Conservation (phyloP, 2,888 invertebrate genomes). For the Ochropleura plecta region DNA sequence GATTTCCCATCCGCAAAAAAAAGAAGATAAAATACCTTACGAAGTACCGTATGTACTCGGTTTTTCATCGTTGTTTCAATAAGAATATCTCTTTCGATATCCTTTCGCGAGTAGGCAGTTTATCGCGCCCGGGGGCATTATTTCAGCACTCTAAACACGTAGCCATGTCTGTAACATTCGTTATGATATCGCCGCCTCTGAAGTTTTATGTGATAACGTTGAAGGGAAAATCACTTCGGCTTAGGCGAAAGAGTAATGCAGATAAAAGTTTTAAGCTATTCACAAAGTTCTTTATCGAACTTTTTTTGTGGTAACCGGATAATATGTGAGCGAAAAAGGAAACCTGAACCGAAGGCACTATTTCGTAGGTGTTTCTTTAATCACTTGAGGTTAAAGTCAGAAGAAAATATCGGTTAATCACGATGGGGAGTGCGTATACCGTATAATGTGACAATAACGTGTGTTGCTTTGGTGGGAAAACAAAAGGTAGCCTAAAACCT, state of each 20-base stretch:
- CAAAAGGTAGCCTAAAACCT: too few relatives aligned
- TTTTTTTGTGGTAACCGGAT: constrained; percentile 1
- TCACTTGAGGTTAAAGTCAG: too few relatives aligned
- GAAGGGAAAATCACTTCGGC: constrained; percentile 42
- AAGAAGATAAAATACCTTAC: constrained; percentile 30
- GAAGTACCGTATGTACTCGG: constrained; percentile 20
- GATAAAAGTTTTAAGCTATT: constrained; percentile 29
- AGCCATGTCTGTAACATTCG: constrained; percentile 59
- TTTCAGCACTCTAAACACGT: constrained; percentile 67
- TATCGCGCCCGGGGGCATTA: constrained; percentile 62
- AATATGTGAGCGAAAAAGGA: constrained; percentile 1
- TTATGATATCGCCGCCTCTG: constrained; percentile 57
- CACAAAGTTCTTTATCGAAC: constrained; percentile 10
- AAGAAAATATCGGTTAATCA: too few relatives aligned
- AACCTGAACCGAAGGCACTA: too few relatives aligned
- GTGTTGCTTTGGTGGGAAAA: too few relatives aligned
- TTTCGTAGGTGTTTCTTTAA: too few relatives aligned
- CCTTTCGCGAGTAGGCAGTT: constrained; percentile 52
- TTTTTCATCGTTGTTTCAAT: constrained; percentile 61
- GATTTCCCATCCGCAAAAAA: too few relatives aligned
- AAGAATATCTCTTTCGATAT: constrained; percentile 63
- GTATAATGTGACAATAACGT: too few relatives aligned
- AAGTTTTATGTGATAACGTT: constrained; percentile 55
- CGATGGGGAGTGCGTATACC: too few relatives aligned
- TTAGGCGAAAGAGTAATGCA: constrained; percentile 22